These are phyloP conservation scores for Columba guinea DNA, from an alignment of 2,797 vertebrate species.

Conservation along the genomic window DNA sequence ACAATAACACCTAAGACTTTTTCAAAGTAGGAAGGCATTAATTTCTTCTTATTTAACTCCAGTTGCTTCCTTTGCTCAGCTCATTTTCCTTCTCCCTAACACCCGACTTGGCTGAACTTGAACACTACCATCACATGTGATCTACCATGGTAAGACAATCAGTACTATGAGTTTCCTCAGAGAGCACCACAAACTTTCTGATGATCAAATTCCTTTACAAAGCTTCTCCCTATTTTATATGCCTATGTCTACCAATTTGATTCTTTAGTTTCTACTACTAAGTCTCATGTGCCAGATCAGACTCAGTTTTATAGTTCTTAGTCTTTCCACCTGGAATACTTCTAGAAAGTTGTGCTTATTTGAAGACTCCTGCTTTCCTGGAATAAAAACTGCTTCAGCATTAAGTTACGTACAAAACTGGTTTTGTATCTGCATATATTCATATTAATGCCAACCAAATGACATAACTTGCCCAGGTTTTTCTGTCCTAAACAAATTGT, in stretches of 20 bases:
- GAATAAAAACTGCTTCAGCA: background rate
- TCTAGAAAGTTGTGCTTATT: background rate
- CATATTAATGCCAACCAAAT: background rate
- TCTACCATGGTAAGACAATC: background rate
- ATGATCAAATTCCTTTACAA: background rate
- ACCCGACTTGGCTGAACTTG: background rate
- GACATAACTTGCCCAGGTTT: background rate
- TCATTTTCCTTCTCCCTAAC: background rate
- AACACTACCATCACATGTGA: background rate
- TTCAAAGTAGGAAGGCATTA: background rate
- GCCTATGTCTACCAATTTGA: background rate
- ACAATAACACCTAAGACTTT: background rate
- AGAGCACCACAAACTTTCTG: background rate
- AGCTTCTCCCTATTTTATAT: background rate
- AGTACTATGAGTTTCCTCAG: background rate
- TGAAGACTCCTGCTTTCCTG: background rate
- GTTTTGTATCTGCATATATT: background rate
- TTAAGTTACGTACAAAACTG: background rate
- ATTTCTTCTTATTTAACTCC: background rate
- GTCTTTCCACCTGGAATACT: background rate
- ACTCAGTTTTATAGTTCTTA: background rate
- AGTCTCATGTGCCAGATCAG: background rate
- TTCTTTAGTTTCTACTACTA: background rate
- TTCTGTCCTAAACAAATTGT: background rate
- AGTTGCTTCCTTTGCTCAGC: background rate